phyloP scores from a whole-genome alignment of 2,113 vertebrate genomes.

The Aviceda subcristata region DNA sequence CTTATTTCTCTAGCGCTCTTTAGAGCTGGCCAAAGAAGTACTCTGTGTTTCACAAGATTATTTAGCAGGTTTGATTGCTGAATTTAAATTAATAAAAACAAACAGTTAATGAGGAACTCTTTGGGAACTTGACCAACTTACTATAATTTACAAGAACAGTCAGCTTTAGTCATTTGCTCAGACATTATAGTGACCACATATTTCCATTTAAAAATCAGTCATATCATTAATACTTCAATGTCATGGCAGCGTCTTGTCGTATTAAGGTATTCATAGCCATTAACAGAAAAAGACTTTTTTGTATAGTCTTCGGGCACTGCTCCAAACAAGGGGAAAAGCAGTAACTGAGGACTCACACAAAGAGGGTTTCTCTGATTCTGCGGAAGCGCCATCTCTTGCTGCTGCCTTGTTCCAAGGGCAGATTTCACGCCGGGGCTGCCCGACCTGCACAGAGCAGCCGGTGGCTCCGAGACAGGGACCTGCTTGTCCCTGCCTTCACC shows the following conservation, averaged over 20 bases:
- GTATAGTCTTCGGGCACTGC: not conserved
- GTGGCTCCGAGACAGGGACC: not conserved
- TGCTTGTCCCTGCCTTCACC: not conserved
- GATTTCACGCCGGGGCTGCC: not conserved
- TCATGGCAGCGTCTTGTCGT: not conserved
- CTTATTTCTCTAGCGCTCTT: not conserved
- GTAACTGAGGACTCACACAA: not conserved
- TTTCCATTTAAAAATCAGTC: not conserved
- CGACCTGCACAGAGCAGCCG: fast-evolving
- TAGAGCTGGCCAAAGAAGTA: not conserved
- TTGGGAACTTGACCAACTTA: not conserved
- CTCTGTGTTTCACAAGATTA: not conserved
- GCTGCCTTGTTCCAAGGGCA: not conserved
- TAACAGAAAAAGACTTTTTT: not conserved
- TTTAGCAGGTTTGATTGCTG: not conserved
- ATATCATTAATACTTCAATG: not conserved
- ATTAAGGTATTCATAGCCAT: not conserved
- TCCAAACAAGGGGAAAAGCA: not conserved
- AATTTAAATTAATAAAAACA: not conserved
- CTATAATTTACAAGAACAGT: not conserved
- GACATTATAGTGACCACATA: fast-evolving
- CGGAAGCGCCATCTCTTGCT: not conserved
- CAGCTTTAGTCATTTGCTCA: not conserved
- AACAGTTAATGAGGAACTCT: not conserved
- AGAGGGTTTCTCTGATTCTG: not conserved